Base-by-base conservation (phyloP, 2,113 vertebrate species). In the Azemiops feae region DNA sequence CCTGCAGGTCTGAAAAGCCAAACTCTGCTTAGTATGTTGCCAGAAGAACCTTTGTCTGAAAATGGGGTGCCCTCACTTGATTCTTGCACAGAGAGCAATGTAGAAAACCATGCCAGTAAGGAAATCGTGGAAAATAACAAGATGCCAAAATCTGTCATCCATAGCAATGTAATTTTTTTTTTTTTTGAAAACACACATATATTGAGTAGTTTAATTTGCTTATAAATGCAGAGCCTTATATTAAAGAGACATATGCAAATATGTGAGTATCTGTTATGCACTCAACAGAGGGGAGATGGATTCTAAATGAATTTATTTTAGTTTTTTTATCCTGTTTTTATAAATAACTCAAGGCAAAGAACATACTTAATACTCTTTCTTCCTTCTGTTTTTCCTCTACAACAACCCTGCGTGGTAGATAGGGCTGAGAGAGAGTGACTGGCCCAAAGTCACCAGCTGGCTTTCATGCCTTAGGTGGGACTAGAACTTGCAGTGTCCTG, bases 21-120 rank as follows among this genome's bases (percentile, higher is more conserved):
- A n/a, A 98, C 98, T 89, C 97, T 99, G 94, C 98, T 99, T 30
- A 98, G 98, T 88, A 95, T 99, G 96, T 97, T 99, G 94, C 98
- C 98, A 50, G 98, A 98, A 94, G 98, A 98, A 57, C 97, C 98
- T 0, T 92, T 96, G 30, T 96, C 97, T 0, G 98, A 98, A 93
- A 97, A 97, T 0, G 97, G 97, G 91, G 81, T 94, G 69, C 94
- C 96, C 87, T 92, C 97, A 39, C 95, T 53, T 81, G 97, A 96
- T 90, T 89, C 96, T 92, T 30, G 95, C 91, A 57, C 74, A 57
- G 94, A 94, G 22, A 90, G 60, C 88, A 57, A 90, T 52, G 45
- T 30, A 0, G 95, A 95, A 93, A 96, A 92, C 54, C 96, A 74
- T 34, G 2, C 52, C 90, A n/a, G 8, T 74, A 92, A 96, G 60